Base-by-base conservation (phyloP, 2,888 invertebrate genomes). In the Conops quadrifasciatus region DNA sequence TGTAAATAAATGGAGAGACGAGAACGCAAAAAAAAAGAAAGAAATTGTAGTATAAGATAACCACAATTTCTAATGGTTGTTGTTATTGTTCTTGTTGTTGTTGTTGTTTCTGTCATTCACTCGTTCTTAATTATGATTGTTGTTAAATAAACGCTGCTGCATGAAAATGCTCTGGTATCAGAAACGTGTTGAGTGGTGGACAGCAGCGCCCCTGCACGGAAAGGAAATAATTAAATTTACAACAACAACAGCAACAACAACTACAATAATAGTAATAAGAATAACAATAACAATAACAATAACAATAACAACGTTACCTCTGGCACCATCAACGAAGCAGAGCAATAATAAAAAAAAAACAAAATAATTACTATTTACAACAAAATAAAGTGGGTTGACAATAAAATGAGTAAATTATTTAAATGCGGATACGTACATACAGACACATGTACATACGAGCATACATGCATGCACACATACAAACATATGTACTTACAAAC, bases 251-350 rank as follows among this genome's bases (percentile, higher is more conserved):
- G 24, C 21, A 19, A 56, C 56, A 67, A 67, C 58, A 56, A 24
- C 58, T 67, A 30, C 68, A 28, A 53, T 60, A 60, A 58, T 45
- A 56, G 28, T 71, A 73, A 70, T 72, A 73, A 75, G 74, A 73
- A 71, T 58, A 67, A 67, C 58, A 64, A 60, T n/a, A 59, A 67
- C 62, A 63, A 45, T 45, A 67, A 47, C 2, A 70, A 26, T 59
- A 43, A 21, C 45, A 68, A 67, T 13, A 30, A 51, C 63, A 67
- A 53, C 1, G 43, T 19, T 9, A 56, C 13, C n/a, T 67, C 28
- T 51, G 30, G 56, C 19, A 70, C 16, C 65, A 65, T n/a, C n/a
- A n/a, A n/a, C n/a, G n/a, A n/a, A n/a, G n/a, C n/a, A n/a, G n/a
- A n/a, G 26, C 28, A 49, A 51, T n/a, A 51, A 53, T 53, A 66